Evolutionary conservation across 2,797 vertebrate genomes (phyloP).

Genomic region (Astyanax mexicanus): DNA sequence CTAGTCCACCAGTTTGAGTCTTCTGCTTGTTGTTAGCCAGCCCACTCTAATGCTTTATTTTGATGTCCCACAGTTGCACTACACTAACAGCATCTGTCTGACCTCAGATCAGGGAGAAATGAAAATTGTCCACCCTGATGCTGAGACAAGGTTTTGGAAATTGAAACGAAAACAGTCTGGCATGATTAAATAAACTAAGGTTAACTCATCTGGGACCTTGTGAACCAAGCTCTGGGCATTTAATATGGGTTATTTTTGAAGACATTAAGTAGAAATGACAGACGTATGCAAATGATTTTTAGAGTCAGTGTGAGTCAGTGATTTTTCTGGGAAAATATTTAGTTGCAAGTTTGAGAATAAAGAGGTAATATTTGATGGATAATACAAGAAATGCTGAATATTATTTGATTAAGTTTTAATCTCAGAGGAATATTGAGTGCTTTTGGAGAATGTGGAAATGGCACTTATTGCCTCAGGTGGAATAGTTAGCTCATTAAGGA

Average conservation of each 20-base stretch:
- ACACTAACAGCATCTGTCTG: neutral
- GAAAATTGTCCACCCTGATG: conserved; percentile 20
- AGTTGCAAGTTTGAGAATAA: neutral
- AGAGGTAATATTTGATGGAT: neutral
- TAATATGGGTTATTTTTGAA: conserved; percentile 10
- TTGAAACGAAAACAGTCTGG: conserved; percentile 30
- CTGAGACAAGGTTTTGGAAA: conserved; percentile 31
- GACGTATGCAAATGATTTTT: neutral
- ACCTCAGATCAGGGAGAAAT: neutral
- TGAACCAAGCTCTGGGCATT: neutral
- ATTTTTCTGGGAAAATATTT: neutral
- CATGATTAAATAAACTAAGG: conserved; percentile 30
- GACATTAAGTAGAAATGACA: neutral
- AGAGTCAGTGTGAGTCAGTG: neutral
- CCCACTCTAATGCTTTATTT: neutral
- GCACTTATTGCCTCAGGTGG: conserved; percentile 11
- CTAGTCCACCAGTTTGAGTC: too few relatives aligned
- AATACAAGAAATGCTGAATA: neutral
- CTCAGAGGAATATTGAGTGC: neutral
- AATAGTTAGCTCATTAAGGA: conserved; percentile 5
- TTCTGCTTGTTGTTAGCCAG: neutral
- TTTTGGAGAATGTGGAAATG: conserved; percentile 7
- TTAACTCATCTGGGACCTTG: neutral
- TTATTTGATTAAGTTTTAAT: neutral
- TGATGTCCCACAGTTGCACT: neutral